A percentile compares a stretch with the other conserved stretches of the same genome.
Evolutionary conservation across 2,888 invertebrate genomes (phyloP).

Genomic region (Cotesia congregata): DNA sequence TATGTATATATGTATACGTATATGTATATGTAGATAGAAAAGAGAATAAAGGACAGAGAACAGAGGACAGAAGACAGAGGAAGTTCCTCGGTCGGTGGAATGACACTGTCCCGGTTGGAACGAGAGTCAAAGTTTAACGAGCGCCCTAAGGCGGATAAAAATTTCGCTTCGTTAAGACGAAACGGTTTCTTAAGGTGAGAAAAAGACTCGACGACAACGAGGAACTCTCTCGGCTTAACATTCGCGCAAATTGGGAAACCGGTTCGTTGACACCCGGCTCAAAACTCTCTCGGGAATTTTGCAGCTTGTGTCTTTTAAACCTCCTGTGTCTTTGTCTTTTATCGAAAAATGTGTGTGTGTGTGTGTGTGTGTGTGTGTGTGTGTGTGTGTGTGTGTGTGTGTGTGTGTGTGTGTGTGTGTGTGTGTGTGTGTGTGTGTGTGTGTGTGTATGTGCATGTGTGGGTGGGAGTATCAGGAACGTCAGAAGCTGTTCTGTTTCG

Average conservation of each 20-base stretch:
- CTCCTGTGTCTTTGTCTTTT: background rate
- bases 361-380: too few species aligned
- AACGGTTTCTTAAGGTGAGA: constrained; percentile 37
- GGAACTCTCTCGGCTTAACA: constrained; percentile 39
- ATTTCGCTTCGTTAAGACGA: constrained; percentile 41
- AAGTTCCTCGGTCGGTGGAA: constrained; percentile 37
- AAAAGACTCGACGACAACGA: constrained; percentile 30
- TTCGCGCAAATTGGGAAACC: constrained; percentile 57
- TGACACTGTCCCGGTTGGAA: constrained; percentile 34
- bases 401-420: background rate
- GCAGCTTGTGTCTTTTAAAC: background rate
- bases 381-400: too few species aligned
- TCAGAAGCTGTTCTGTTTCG: background rate
- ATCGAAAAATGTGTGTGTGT: background rate
- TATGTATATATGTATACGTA: background rate
- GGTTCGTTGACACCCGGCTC: constrained; percentile 53
- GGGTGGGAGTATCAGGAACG: background rate
- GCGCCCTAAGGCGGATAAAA: constrained; percentile 43
- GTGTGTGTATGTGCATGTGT: too few species aligned
- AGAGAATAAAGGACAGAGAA: background rate
- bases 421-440: too few species aligned
- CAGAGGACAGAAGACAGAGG: background rate
- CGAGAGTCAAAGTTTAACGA: constrained; percentile 43
- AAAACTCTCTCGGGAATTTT: constrained; percentile 18
- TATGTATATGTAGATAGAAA: background rate